Base-by-base conservation (phyloP, 2,797 vertebrate species). In the Lithobates pipiens region DNA sequence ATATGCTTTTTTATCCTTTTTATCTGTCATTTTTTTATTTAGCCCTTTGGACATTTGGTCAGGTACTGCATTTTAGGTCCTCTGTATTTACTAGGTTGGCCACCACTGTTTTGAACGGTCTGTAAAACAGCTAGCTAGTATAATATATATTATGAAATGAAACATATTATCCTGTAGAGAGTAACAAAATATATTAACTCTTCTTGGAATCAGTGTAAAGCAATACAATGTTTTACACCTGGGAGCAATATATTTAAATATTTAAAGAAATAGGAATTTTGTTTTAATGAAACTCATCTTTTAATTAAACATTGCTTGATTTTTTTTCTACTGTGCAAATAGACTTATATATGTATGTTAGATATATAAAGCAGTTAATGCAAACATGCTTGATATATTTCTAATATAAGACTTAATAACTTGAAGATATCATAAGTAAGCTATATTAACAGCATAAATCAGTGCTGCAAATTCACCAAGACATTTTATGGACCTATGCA, bases 201-300 rank as follows among this genome's bases (percentile, higher is more conserved):
- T 39, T 71, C 10, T 8, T 44, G 10, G 23, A 73, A 18, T 73
- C 36, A 73, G 32, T 25, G 10, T 39, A 71, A 39, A 71, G 32
- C 16, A 39, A 36, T 39, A 34, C 21, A 36, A 36, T 36, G 16
- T 23, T 71, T 34, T 39, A 9, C 69, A 71, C 6, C 16, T 44
- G 71, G 71, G 71, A 25, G 36, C 69, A 39, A 71, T 71, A 71
- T 21, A 71, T 44, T 44, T 73, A 44, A 73, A 44, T 73, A 73
- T 44, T 73, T 72, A 72, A 34, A 71, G 32, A 27, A 71, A 39
- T 32, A 39, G 21, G 21, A 23, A 42, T 72, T 42, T 72, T 42
- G 1, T 21, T 72, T 39, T 42, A 36, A 71, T 71, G 34, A 36
- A 36, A 8, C 18, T 23, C 69, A 71, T 71, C 34, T 70, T 70